These are phyloP conservation scores for Amitus sp. DNA, from an alignment of 2,888 invertebrate genomes.

Conservation along the genomic window DNA sequence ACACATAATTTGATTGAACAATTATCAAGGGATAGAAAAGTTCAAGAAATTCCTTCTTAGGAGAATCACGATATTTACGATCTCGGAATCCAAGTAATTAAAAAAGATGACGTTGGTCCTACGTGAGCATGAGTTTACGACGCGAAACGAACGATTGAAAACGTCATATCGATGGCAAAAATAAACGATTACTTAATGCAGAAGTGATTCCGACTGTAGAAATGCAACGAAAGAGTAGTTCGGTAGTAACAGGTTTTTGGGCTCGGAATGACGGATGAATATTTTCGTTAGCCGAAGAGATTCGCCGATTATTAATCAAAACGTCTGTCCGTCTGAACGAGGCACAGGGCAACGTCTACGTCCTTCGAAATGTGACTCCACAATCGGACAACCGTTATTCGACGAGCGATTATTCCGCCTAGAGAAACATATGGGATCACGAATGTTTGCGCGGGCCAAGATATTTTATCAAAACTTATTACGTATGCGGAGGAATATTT, in stretches of 20 bases:
- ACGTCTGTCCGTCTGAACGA: slow-evolving; percentile 35
- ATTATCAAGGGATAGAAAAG: too few relatives aligned
- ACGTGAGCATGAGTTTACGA: slow-evolving; percentile 30
- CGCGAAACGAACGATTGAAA: slow-evolving; percentile 24
- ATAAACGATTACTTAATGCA: slow-evolving; percentile 34
- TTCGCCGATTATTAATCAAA: slow-evolving; percentile 42
- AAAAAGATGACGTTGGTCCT: slow-evolving; percentile 23
- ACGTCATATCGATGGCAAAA: slow-evolving; percentile 26
- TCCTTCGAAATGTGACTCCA: slow-evolving; percentile 41
- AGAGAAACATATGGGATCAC: slow-evolving; percentile 38
- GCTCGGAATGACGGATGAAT: slow-evolving; percentile 37
- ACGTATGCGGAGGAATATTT: slow-evolving; percentile 6
- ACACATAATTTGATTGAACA: too few relatives aligned
- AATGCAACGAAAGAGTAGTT: slow-evolving; percentile 33
- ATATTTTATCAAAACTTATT: slow-evolving; percentile 26
- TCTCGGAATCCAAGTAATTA: too few relatives aligned
- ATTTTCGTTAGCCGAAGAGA: slow-evolving; percentile 35
- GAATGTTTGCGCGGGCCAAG: slow-evolving; percentile 29
- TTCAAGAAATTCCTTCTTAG: too few relatives aligned
- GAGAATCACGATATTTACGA: too few relatives aligned
- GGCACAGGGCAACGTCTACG: slow-evolving; percentile 37
- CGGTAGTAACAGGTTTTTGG: slow-evolving; percentile 36
- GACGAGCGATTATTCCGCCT: slow-evolving; percentile 35
- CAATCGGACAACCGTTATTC: slow-evolving; percentile 41
- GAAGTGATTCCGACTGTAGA: slow-evolving; percentile 21